These are phyloP conservation scores for Fragum sueziense DNA, from an alignment of 2,888 invertebrate genomes.

Conservation along the genomic window DNA sequence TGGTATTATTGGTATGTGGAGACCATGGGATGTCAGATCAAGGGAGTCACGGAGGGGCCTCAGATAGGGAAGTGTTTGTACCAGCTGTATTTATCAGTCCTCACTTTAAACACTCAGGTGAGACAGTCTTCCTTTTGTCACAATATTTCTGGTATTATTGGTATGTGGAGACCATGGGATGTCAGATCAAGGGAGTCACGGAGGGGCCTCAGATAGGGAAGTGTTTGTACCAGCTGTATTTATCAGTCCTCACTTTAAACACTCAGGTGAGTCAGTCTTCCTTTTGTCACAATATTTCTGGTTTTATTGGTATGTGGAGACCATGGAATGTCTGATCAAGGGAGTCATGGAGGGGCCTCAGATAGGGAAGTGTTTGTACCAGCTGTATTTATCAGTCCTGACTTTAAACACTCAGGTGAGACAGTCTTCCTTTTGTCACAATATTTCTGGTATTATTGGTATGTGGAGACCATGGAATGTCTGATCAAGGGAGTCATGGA, in stretches of 20 bases:
- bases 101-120: background rate
- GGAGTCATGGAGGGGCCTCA: constrained; percentile 97
- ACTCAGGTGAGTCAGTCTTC: background rate
- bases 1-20: constrained; percentile 91
- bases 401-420: background rate
- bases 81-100: constrained; percentile 88
- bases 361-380: constrained; percentile 93
- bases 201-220: constrained; percentile 93
- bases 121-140: background rate
- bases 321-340: constrained; percentile 93
- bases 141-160: too few species aligned
- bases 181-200: constrained; percentile 95
- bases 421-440: background rate
- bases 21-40: constrained; percentile 95
- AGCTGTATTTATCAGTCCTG: constrained; percentile 85
- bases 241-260: constrained; percentile 76
- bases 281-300: too few species aligned
- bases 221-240: constrained; percentile 91
- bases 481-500: constrained; percentile 96
- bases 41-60: constrained; percentile 97
- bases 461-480: constrained; percentile 96
- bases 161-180: constrained; percentile 97
- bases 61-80: constrained; percentile 91
- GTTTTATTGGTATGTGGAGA: constrained; percentile 93
- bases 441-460: constrained; percentile 89